phyloP scores from a whole-genome alignment of 2,888 invertebrate genomes.

The Caenorhabditis macrosperma region DNA sequence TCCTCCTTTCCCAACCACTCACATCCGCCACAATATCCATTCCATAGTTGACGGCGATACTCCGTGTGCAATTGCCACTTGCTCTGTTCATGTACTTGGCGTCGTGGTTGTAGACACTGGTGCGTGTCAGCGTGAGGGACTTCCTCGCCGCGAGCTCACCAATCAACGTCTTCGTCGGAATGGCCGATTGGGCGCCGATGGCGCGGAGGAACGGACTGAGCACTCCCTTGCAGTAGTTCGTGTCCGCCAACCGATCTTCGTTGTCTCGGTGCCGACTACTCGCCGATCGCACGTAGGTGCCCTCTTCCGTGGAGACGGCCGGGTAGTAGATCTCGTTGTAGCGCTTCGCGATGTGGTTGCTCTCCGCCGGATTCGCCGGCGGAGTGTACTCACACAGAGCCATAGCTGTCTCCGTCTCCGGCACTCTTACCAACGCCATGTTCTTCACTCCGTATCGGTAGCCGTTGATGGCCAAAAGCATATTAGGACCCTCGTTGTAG shows the following conservation, averaged over 20 bases:
- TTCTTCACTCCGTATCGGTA: neutral
- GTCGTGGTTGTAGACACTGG: conserved; percentile 1
- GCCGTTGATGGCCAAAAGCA: conserved; percentile 8
- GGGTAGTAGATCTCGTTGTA: conserved; percentile 25
- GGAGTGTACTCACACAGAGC: conserved; percentile 24
- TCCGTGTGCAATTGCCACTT: neutral
- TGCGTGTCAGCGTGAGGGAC: neutral
- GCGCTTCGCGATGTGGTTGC: conserved; percentile 3
- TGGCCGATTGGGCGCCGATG: neutral
- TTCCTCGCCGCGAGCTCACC: neutral
- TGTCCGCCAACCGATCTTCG: neutral
- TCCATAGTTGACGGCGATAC: neutral
- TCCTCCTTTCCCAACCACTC: no score
- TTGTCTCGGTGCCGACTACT: neutral
- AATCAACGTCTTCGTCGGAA: neutral
- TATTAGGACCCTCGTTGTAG: neutral
- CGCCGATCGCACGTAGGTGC: neutral
- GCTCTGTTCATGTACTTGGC: neutral
- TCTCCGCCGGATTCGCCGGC: neutral
- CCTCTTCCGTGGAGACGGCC: neutral
- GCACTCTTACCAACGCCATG: neutral
- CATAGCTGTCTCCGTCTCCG: conserved; percentile 12
- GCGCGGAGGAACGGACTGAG: conserved; percentile 3
- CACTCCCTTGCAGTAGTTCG: neutral
- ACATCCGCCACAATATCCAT: neutral